A percentile compares a stretch with the other conserved stretches of the same genome.
phyloP scores from a whole-genome alignment of 2,113 vertebrate species.

The Rhodinocichla rosea region DNA sequence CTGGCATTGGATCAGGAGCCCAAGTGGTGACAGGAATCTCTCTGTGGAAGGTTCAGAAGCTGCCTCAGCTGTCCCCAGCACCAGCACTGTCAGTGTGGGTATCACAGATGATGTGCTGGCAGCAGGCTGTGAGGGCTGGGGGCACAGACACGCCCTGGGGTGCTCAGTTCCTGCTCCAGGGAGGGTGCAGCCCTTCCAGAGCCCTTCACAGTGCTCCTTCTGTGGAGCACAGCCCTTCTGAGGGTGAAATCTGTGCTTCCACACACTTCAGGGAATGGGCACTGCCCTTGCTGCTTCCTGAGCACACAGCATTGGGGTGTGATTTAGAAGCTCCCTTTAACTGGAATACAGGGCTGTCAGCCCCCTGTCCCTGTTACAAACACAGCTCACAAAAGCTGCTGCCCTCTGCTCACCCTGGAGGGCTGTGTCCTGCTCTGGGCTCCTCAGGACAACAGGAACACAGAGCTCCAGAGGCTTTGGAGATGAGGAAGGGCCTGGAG shows the following conservation, averaged over 20 bases:
- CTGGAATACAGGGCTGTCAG: neutral
- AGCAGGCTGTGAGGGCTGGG: neutral
- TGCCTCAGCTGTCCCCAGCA: neutral
- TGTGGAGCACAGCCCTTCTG: neutral
- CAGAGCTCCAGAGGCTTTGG: accelerated
- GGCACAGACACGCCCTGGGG: neutral
- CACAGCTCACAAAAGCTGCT: neutral
- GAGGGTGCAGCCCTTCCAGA: neutral
- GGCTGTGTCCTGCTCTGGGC: neutral
- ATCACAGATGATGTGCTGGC: neutral
- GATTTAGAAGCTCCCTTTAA: neutral
- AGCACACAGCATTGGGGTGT: neutral
- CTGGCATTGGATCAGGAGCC: neutral
- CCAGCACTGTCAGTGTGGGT: neutral
- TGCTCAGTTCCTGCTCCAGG: neutral
- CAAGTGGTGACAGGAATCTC: neutral
- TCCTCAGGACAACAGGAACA: neutral
- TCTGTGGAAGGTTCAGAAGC: neutral
- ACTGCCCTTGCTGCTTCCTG: neutral
- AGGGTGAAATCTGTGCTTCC: neutral
- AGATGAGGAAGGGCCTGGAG: neutral
- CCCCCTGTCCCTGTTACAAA: neutral
- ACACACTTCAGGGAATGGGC: neutral
- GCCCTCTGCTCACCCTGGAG: neutral
- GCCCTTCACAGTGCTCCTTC: neutral